phyloP scores from a whole-genome alignment of 2,888 invertebrate genomes.

The Pogonocherus hispidulus region DNA sequence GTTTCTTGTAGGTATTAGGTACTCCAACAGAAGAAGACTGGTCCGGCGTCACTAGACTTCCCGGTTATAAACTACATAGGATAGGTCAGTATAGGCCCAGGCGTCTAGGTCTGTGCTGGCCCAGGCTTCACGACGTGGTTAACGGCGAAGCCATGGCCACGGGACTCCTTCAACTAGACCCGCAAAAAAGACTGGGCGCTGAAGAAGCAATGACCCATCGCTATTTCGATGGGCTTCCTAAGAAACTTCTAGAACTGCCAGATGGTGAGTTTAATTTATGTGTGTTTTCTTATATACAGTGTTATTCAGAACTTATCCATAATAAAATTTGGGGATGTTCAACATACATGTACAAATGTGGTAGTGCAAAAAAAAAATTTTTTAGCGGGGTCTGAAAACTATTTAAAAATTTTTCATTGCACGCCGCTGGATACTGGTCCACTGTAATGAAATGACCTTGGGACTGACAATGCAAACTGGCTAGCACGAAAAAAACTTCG shows the following conservation, averaged over 20 bases:
- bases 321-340: too few species aligned
- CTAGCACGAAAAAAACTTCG: too few species aligned
- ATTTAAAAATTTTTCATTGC: too few species aligned
- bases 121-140: constrained; percentile 89
- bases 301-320: too few species aligned
- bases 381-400: too few species aligned
- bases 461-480: too few species aligned
- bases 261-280: constrained; percentile 79
- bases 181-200: constrained; percentile 88
- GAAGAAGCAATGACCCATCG: constrained; percentile 88
- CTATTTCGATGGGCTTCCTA: constrained; percentile 93
- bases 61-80: constrained; percentile 86
- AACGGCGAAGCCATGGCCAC: constrained; percentile 92
- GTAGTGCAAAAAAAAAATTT: too few species aligned
- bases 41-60: constrained; percentile 90
- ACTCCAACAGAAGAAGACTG: constrained; percentile 95
- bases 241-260: constrained; percentile 90
- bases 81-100: constrained; percentile 81
- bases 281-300: too few species aligned
- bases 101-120: constrained; percentile 88
- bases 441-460: too few species aligned
- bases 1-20: constrained; percentile 81
- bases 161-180: constrained; percentile 88
- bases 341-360: too few species aligned
- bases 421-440: too few species aligned